Base-by-base conservation (phyloP, 2,113 vertebrate species). In the Bubalus kerabau region DNA sequence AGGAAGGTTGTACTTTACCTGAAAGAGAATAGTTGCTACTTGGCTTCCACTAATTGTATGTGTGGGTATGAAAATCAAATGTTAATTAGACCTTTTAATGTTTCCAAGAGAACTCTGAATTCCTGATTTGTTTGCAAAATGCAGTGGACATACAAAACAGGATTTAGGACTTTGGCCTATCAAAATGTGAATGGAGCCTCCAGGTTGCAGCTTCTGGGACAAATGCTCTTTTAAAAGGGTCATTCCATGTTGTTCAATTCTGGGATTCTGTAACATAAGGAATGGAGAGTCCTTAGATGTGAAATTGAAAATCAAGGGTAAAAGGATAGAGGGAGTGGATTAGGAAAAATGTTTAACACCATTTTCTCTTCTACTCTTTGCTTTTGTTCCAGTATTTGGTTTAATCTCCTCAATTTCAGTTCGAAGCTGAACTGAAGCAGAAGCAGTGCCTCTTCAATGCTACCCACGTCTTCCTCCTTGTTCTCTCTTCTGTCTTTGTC, bases 81-180 rank as follows among this genome's bases (percentile, higher is more conserved):
- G 15, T 78, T 52, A 52, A 36, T 2, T 5, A 40, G 23, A 64
- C 50, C 21, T 56, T 95, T 19, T 17, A 32, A 64, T 13, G 21
- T 94, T 94, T 76, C 76, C 36, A 84, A 74, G 30, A 74, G 14
- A 71, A 50, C 28, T 26, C 6, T 80, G 60, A 28, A 67, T 67
- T 74, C 16, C 36, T 86, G 28, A 52, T 36, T 71, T 56, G 8
- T 12, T 54, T 60, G 40, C 26, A 67, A 91, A 83, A 94, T 46
- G 24, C 46, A n/a, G 40, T 23, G 26, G 30, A 28, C 24, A 52
- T 43, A 60, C 8, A 78, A 93, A 85, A 8, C 19, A 13, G 2
- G 5, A 81, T 2, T 80, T 21, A 60, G 23, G 9, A 74, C 88
- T 87, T 96, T 11, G 1, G 4, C 32, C 32, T 32, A 67, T 83